Evolutionary conservation across 2,113 vertebrate species (phyloP), one percentile per base, ranked within the genome.

Genomic region (Eurystomus gularis): DNA sequence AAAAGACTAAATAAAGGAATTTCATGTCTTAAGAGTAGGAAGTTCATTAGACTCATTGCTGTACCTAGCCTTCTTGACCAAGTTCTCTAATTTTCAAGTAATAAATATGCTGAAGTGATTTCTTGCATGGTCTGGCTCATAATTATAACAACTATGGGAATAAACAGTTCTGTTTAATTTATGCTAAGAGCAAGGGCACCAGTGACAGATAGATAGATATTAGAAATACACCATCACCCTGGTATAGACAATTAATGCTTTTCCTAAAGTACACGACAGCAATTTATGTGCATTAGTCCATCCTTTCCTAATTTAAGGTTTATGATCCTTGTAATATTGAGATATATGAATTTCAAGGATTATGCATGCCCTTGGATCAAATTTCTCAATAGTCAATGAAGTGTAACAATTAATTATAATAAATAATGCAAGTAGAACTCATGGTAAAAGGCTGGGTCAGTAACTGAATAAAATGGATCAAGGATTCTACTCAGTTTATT

Each of bases 311-410:
- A 97, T 97, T 98, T 97, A 97, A 92, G 51, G 95, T 98, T 98
- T 98, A 98, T 98, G 98, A 96, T 94, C 95, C 97, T 97, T 98
- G 96, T 94, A 97, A 97, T 96, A 93, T 93, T 91, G 96, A 97
- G 94, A 98, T 97, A 94, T 83, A 97, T 97, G 97, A 97, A 97
- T 97, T 96, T 94, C 94, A 96, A 96, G 91, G 93, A 95, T 93
- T 93, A 86, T 93, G 46, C 69, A 91, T 94, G 96, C 96, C 97
- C 95, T 98, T 97, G 97, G 90, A 92, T 94, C 86, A 82, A 78
- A 96, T 87, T 93, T 97, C 93, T 90, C 95, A 96, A 85, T 82
- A 91, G 86, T 90, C 94, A 97, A 86, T 93, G 96, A 97, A 98
- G 96, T 94, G 89, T 96, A 96, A 94, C 96, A 95, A 96, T 98